These are phyloP conservation scores for Conopomorpha cramerella DNA, from an alignment of 1,140 invertebrate species.

Conservation along the genomic window DNA sequence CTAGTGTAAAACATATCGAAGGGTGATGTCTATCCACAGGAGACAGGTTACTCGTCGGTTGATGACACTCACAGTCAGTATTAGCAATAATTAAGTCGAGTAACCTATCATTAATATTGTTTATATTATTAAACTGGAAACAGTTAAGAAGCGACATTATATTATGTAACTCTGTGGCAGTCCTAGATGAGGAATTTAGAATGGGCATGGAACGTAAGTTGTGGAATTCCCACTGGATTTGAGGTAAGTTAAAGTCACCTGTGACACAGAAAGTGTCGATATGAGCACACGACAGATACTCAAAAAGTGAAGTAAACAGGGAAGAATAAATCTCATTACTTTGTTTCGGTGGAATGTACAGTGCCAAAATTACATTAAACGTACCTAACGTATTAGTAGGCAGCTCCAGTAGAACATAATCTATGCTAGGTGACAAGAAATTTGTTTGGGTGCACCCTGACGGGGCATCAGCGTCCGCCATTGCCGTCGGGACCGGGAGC, in stretches of 20 bases:
- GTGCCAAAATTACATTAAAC: not conserved
- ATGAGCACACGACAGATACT: not conserved
- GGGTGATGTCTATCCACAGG: not conserved
- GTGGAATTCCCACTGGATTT: not conserved
- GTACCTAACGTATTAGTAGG: not conserved
- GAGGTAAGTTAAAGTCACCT: not conserved
- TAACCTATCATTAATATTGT: not conserved
- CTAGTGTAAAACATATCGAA: not conserved
- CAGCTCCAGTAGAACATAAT: not conserved
- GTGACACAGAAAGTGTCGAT: conserved; percentile 1
- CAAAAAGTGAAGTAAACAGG: not conserved
- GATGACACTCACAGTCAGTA: not conserved
- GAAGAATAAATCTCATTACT: not conserved
- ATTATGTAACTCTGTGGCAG: not conserved
- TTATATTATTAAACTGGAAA: not conserved
- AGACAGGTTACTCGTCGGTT: not conserved
- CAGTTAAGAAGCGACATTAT: not conserved
- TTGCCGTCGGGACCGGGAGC: too few relatives aligned
- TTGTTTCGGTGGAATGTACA: not conserved
- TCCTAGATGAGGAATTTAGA: not conserved
- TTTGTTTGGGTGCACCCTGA: too few relatives aligned
- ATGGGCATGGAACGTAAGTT: not conserved
- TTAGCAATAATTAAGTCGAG: not conserved
- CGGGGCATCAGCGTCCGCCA: too few relatives aligned
- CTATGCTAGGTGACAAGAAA: not conserved